Evolutionary conservation across 2,797 vertebrate species (phyloP).

Genomic region (Sebastiscus albofasciatus): DNA sequence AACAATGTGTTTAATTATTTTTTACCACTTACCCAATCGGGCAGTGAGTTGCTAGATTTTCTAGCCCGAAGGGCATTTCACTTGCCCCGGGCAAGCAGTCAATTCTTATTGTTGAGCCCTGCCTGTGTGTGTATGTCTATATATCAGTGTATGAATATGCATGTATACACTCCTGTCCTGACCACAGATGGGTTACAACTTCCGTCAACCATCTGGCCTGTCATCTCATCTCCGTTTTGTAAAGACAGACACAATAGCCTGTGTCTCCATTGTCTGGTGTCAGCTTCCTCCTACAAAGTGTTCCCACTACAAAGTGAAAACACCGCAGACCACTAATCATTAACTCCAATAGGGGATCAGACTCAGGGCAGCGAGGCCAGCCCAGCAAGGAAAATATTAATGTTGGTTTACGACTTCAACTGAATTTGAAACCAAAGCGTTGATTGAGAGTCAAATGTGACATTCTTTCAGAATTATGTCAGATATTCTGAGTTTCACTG

Average conservation of each 20-base stretch:
- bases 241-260: conserved; percentile 52
- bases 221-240: conserved; percentile 44
- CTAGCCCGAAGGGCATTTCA: no score
- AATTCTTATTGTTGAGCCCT: no score
- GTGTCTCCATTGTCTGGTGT: conserved; percentile 60
- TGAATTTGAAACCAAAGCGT: background rate
- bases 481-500: background rate
- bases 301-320: conserved; percentile 47
- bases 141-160: background rate
- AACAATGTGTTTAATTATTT: no score
- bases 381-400: conserved; percentile 1
- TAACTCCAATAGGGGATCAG: conserved; percentile 36
- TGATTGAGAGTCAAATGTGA: background rate
- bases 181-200: conserved; percentile 61
- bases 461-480: background rate
- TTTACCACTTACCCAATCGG: no score
- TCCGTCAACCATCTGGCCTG: conserved; percentile 61
- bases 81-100: no score
- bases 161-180: conserved; percentile 18
- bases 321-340: conserved; percentile 56
- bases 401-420: background rate
- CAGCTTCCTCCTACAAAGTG: conserved; percentile 45
- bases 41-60: no score
- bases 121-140: background rate
- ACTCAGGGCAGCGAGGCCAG: conserved; percentile 12